Percentiles rank a stretch among this genome's conserved stretches.
These are phyloP conservation scores for Melanotaenia duboulayi DNA, from an alignment of 2,113 vertebrate species.

Conservation along the genomic window DNA sequence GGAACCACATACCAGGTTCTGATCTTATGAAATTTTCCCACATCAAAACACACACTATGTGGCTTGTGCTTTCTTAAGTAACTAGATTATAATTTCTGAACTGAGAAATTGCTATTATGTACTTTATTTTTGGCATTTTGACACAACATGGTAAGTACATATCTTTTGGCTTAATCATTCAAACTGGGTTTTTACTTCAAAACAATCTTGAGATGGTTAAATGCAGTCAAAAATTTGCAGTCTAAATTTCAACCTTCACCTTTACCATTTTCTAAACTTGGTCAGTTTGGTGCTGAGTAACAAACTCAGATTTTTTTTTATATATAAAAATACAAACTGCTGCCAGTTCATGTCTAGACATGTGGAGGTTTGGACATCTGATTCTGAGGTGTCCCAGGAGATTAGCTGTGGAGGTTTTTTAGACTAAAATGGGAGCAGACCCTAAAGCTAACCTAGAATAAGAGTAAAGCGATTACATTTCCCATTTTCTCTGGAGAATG, in stretches of 20 bases:
- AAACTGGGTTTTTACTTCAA: too few relatives aligned
- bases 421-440: conserved; percentile 25
- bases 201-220: background rate
- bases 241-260: background rate
- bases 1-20: too few relatives aligned
- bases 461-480: conserved; percentile 6
- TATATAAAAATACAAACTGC: background rate
- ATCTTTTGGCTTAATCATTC: too few relatives aligned
- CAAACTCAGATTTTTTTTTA: background rate
- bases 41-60: too few relatives aligned
- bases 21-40: too few relatives aligned
- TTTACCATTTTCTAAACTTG: accelerated
- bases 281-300: background rate
- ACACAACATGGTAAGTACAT: too few relatives aligned
- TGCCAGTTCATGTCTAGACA: background rate
- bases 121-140: too few relatives aligned
- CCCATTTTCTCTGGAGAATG: background rate
- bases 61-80: too few relatives aligned
- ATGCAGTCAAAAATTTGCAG: background rate
- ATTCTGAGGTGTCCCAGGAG: background rate
- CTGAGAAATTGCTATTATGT: too few relatives aligned
- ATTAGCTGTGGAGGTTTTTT: conserved; percentile 2
- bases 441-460: background rate
- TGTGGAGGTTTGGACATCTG: background rate
- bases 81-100: too few relatives aligned